A percentile compares a stretch with the other conserved stretches of the same genome.
phyloP scores from a whole-genome alignment of 2,797 vertebrate species.

The Gallinago stenura region DNA sequence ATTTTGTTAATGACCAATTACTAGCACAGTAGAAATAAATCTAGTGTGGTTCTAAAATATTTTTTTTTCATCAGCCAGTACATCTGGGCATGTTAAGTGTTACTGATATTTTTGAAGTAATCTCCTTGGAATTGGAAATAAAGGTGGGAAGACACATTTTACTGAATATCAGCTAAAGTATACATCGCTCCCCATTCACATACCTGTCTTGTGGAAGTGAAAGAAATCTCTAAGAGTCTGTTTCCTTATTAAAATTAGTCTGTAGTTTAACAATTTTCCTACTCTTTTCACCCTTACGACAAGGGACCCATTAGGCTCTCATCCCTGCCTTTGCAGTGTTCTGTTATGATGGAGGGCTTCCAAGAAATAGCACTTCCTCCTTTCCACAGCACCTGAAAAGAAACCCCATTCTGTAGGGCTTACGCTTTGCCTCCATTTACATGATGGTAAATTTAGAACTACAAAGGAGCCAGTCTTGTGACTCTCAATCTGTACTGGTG shows the following conservation, averaged over 20 bases:
- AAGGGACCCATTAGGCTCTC: neutral
- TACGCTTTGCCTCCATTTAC: neutral
- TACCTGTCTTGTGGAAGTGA: neutral
- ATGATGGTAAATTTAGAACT: neutral
- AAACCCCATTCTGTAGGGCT: neutral
- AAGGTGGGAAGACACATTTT: neutral
- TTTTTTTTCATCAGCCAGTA: neutral
- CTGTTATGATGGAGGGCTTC: neutral
- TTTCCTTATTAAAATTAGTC: neutral
- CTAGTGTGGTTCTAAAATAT: neutral
- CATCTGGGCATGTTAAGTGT: neutral
- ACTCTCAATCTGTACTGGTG: neutral
- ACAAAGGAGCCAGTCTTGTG: neutral
- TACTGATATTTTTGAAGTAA: neutral
- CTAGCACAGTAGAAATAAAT: neutral
- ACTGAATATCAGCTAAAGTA: neutral
- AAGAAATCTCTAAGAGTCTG: neutral
- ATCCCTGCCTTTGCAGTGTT: neutral
- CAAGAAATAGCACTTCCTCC: neutral
- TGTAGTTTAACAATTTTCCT: neutral
- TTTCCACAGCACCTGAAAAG: neutral
- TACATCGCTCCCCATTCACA: neutral
- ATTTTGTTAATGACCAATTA: neutral
- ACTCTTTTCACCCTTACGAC: neutral
- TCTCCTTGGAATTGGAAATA: neutral